A percentile compares a stretch with the other conserved stretches of the same genome.
phyloP scores from a whole-genome alignment of 1,140 invertebrate genomes.

The Neelides sp. region DNA sequence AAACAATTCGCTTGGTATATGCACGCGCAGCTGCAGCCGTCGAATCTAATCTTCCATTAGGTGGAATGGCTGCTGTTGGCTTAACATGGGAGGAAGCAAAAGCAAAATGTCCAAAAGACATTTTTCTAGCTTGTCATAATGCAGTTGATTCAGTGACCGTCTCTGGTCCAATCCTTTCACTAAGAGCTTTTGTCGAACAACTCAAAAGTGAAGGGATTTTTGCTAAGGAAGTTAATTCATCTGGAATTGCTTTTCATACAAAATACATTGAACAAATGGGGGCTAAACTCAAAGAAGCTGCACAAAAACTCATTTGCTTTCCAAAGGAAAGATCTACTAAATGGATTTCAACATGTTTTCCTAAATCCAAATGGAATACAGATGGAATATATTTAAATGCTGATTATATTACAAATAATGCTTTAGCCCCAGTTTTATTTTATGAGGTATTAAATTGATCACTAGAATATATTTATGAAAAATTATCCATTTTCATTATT shows the following conservation, averaged over 20 bases:
- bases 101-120: conserved; percentile 54
- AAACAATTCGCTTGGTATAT: conserved; percentile 81
- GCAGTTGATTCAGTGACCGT: conserved; percentile 80
- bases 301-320: conserved; percentile 36
- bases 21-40: conserved; percentile 75
- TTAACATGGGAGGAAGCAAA: conserved; percentile 75
- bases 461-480: too few relatives aligned
- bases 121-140: conserved; percentile 87
- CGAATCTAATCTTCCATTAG: conserved; percentile 53
- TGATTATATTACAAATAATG: too few relatives aligned
- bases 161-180: conserved; percentile 63
- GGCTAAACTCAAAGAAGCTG: conserved; percentile 56
- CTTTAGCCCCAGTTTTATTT: too few relatives aligned
- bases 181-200: conserved; percentile 57
- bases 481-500: too few relatives aligned
- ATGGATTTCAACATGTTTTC: conserved; percentile 88
- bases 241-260: conserved; percentile 86
- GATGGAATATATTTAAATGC: too few relatives aligned
- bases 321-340: conserved; percentile 55
- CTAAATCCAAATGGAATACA: conserved; percentile 62
- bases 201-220: conserved; percentile 68
- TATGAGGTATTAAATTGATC: too few relatives aligned
- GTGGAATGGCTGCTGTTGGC: conserved; percentile 70
- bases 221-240: conserved; percentile 74
- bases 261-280: conserved; percentile 67